A percentile compares a stretch with the other conserved stretches of the same genome.
phyloP scores from a whole-genome alignment of 2,113 vertebrate genomes.

The Halcyon malimbica region DNA sequence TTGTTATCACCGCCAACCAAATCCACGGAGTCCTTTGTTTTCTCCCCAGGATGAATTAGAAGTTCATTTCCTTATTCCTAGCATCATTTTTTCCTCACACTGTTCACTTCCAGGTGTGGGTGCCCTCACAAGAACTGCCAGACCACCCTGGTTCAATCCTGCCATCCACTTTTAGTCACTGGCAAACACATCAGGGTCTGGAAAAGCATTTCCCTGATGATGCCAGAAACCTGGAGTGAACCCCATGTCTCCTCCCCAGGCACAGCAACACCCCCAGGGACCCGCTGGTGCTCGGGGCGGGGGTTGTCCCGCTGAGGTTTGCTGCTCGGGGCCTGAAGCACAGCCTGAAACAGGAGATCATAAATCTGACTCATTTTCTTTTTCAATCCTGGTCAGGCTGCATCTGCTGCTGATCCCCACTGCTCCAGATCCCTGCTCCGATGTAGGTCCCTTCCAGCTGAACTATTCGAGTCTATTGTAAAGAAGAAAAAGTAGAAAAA shows the following conservation, averaged over 20 bases:
- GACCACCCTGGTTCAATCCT: not conserved
- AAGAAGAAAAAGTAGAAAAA: not conserved
- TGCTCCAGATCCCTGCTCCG: not conserved
- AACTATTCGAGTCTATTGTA: not conserved
- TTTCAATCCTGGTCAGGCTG: not conserved
- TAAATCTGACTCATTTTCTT: not conserved
- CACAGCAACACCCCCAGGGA: not conserved
- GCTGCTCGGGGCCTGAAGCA: not conserved
- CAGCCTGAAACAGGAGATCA: accelerated
- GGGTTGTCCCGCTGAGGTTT: not conserved
- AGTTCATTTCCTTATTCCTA: not conserved
- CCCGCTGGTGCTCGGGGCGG: not conserved
- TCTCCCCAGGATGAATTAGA: not conserved
- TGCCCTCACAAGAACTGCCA: not conserved
- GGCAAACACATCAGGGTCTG: not conserved
- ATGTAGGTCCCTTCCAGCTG: not conserved
- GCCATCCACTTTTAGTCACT: not conserved
- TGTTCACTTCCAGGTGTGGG: not conserved
- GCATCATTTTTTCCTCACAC: not conserved
- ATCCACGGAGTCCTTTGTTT: not conserved
- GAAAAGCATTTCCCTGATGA: not conserved
- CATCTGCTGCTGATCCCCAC: not conserved
- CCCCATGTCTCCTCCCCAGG: accelerated
- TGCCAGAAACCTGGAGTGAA: not conserved
- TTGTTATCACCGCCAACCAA: not conserved